Percentiles rank a stretch among this genome's conserved stretches.
These are phyloP conservation scores for Notodonta ziczac DNA, from an alignment of 2,888 invertebrate species.

Conservation along the genomic window DNA sequence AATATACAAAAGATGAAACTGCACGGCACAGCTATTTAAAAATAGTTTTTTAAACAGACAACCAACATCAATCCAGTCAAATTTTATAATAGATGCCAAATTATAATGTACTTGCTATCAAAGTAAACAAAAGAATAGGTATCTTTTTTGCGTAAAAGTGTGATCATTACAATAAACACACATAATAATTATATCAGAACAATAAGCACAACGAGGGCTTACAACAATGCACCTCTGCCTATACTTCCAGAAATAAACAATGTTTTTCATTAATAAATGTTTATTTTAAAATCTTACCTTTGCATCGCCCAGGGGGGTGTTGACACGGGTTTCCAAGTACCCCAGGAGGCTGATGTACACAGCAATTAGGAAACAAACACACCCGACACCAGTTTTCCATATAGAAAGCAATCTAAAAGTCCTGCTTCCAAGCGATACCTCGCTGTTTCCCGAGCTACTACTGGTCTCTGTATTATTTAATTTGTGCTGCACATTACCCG, in stretches of 20 bases:
- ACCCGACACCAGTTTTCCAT: slow-evolving; percentile 87
- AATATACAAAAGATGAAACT: too few species aligned
- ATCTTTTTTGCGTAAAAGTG: too few species aligned
- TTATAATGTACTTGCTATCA: too few species aligned
- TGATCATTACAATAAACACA: too few species aligned
- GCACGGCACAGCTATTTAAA: too few species aligned
- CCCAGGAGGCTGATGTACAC: slow-evolving; percentile 91
- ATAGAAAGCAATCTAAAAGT: slow-evolving; percentile 57
- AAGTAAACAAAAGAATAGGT: too few species aligned
- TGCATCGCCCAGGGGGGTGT: slow-evolving; percentile 91
- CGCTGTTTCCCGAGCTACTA: slow-evolving; percentile 61
- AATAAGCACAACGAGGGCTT: too few species aligned
- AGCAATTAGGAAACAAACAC: slow-evolving; percentile 87
- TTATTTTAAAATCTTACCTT: slow-evolving; percentile 82
- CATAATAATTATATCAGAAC: too few species aligned
- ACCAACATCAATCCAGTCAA: too few species aligned
- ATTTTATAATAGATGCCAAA: too few species aligned
- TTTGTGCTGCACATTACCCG: slow-evolving; percentile 48
- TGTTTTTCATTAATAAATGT: not conserved
- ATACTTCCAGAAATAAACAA: not conserved
- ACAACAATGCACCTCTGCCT: not conserved
- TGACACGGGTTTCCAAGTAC: slow-evolving; percentile 94
- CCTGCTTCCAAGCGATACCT: slow-evolving; percentile 41
- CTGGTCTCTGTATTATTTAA: slow-evolving; percentile 60
- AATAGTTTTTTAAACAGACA: too few species aligned